Conservation (phyloP, 2,797 vertebrate species). For the Chiropotes sagulatus region DNA sequence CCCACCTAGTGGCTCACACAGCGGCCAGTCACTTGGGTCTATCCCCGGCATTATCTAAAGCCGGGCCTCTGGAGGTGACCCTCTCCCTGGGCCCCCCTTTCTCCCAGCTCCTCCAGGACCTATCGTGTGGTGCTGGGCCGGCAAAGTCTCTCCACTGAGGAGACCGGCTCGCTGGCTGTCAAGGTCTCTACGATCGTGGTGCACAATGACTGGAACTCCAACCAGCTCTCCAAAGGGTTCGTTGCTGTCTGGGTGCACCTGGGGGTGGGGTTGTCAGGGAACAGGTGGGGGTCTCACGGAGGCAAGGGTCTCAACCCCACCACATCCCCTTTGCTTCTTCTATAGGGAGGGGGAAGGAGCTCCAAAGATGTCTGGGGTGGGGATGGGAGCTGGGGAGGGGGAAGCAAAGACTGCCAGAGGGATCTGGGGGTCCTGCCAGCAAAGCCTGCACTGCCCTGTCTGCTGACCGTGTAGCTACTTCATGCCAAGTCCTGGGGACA, state of each 20-base stretch:
- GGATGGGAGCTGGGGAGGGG: background rate
- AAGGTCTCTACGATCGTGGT: constrained; percentile 85
- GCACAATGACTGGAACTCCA: constrained; percentile 86
- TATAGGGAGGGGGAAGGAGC: accelerated
- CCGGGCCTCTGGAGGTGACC: background rate
- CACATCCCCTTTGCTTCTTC: background rate
- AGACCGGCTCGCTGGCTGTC: constrained; percentile 80
- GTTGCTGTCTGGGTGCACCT: background rate
- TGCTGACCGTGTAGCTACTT: accelerated
- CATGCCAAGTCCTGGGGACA: background rate
- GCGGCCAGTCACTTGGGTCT: no score
- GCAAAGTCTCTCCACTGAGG: constrained; percentile 84
- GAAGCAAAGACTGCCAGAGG: background rate
- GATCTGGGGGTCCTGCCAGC: background rate
- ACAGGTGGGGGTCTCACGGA: background rate
- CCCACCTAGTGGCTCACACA: background rate
- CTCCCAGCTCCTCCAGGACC: constrained; percentile 78
- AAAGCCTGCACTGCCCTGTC: background rate
- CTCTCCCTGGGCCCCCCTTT: background rate
- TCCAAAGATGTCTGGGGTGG: background rate
- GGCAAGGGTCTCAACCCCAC: background rate
- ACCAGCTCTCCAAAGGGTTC: constrained; percentile 71
- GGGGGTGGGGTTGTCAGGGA: background rate
- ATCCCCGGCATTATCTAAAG: background rate
- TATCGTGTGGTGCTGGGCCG: constrained; percentile 90